Evolutionary conservation across 2,888 invertebrate genomes (phyloP), one percentile per base, ranked within the genome.

Genomic region (Gandaritis pyraliata): DNA sequence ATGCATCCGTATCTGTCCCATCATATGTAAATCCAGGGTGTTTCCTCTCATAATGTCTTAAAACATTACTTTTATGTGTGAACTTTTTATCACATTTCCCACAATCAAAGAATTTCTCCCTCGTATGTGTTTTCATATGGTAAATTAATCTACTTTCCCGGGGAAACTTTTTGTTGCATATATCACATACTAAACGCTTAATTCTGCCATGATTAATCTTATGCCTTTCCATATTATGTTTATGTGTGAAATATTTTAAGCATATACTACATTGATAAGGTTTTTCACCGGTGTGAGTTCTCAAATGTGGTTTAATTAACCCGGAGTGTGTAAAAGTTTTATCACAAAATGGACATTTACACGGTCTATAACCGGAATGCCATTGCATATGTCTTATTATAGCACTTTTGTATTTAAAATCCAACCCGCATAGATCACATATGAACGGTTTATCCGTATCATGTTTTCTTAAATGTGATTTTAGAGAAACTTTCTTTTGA

Each of bases 161-260:
- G 0, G 88, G 88, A 11, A 89, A 89, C 10, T 73, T 72, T 12
- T 85, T 88, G 1, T 82, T 73, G 11, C 88, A 89, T 0, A 89
- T 72, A n/a, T 78, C 78, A 23, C 88, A 89, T 0, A 78, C 80
- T 0, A 87, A 58, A 2, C 83, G 76, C 39, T 88, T 88, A 0
- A 80, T 69, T 30, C 82, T 81, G 0, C 75, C 71, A 11, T 89
- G 88, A 0, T 85, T 72, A 0, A 77, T 1, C 0, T 75, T 69
- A 23, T 89, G 88, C 0, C 86, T 47, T 10, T 83, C 76, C 85
- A 87, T 84, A 33, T 88, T 88, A 11, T 87, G 87, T 55, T 87
- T 87, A 2, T 72, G 69, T 5, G 87, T 76, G 39, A 90, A 91
- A 0, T 49, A 47, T 49, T 86, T 88, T 0, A 66, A 41, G 30